Percentiles rank a stretch among this genome's conserved stretches.
Conservation (phyloP, 1,140 invertebrate genomes). For the Drosophila oshimai region DNA sequence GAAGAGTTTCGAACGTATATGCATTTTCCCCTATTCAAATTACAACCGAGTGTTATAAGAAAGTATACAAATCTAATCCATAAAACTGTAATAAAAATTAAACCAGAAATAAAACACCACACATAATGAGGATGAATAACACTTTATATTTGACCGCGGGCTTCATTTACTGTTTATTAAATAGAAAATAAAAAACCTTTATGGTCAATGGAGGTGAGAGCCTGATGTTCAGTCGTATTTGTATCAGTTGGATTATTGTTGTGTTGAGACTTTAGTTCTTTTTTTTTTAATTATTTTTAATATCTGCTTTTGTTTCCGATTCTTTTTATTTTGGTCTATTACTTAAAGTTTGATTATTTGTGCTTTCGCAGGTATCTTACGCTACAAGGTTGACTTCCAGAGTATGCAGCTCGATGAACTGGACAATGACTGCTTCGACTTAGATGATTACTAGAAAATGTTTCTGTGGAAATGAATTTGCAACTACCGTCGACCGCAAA, state of each 20-base stretch:
- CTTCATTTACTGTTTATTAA: not conserved
- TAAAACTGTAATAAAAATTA: constrained; percentile 56
- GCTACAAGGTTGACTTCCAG: constrained; percentile 99
- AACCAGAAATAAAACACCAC: constrained; percentile 42
- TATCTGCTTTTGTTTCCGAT: constrained; percentile 2
- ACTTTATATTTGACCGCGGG: not conserved
- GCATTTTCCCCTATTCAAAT: constrained; percentile 46
- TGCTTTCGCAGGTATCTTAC: constrained; percentile 86
- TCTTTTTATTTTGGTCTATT: not conserved
- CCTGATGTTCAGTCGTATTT: not conserved
- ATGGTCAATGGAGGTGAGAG: constrained; percentile 14
- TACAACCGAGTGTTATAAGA: constrained; percentile 38
- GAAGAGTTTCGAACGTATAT: constrained; percentile 37
- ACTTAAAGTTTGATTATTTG: constrained; percentile 1
- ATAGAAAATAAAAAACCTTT: not conserved
- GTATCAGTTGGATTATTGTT: not conserved
- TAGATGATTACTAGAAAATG: constrained; percentile 94
- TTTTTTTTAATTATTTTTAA: not conserved
- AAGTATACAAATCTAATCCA: constrained; percentile 53
- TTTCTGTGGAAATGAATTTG: constrained; percentile 48
- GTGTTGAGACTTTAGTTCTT: not conserved
- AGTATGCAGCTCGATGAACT: constrained; percentile 95
- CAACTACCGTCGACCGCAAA: constrained; percentile 39
- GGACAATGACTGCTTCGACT: constrained; percentile 92
- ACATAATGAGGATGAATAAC: constrained; percentile 15